phyloP scores from a whole-genome alignment of 2,113 vertebrate genomes.

The Lethenteron camtschaticum region DNA sequence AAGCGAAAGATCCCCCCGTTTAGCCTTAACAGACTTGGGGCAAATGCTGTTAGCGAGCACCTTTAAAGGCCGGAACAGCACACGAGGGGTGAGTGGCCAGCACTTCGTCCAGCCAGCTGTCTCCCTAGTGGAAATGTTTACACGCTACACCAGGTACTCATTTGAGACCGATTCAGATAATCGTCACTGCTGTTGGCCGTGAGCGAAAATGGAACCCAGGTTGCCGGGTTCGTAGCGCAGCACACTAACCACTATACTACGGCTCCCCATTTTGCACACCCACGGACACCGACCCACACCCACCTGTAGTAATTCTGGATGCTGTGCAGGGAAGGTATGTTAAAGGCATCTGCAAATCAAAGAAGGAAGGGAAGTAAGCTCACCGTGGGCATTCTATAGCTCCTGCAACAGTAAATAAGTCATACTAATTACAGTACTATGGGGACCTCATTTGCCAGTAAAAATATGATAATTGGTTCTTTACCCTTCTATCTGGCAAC shows the following conservation, averaged over 20 bases:
- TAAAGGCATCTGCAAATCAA: slow-evolving; percentile 59
- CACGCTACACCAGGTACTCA: neutral
- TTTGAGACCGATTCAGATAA: slow-evolving; percentile 7
- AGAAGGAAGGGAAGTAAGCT: slow-evolving; percentile 2
- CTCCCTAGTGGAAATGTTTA: slow-evolving; percentile 5
- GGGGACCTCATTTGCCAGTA: too few relatives aligned
- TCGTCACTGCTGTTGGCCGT: too few relatives aligned
- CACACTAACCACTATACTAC: slow-evolving; percentile 6
- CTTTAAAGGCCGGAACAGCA: too few relatives aligned
- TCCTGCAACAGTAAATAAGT: too few relatives aligned
- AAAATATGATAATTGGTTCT: too few relatives aligned
- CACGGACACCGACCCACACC: slow-evolving; percentile 3
- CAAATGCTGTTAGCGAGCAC: too few relatives aligned
- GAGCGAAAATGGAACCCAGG: neutral
- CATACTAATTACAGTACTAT: too few relatives aligned
- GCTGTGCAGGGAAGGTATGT: slow-evolving; percentile 57
- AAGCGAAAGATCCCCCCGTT: too few relatives aligned
- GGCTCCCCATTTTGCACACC: neutral
- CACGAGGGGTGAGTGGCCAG: too few relatives aligned
- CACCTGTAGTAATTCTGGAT: slow-evolving; percentile 86
- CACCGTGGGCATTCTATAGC: too few relatives aligned
- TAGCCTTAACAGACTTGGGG: too few relatives aligned
- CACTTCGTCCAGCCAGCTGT: slow-evolving; percentile 1
- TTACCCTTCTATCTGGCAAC: too few relatives aligned
- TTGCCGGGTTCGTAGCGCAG: neutral